These are phyloP conservation scores for Nymphalis urticae DNA, from an alignment of 2,888 invertebrate genomes.

Conservation along the genomic window DNA sequence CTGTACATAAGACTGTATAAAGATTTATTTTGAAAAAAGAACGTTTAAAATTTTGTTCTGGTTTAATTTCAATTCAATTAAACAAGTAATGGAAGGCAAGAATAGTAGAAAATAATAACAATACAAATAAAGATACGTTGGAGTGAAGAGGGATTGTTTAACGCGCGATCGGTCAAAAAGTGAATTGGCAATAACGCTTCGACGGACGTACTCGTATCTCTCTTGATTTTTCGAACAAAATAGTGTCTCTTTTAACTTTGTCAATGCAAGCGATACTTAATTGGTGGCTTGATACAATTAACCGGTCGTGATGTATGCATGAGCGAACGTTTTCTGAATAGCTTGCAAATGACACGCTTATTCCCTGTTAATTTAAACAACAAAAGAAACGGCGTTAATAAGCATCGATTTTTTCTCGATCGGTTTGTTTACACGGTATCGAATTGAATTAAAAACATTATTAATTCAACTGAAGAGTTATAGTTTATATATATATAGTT, in stretches of 20 bases:
- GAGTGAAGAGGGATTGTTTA: conserved; percentile 7
- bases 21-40: no score
- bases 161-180: conserved; percentile 51
- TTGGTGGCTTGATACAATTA: conserved; percentile 27
- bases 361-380: conserved; percentile 17
- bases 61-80: no score
- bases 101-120: background rate
- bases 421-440: conserved; percentile 7
- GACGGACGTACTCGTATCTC: conserved; percentile 30
- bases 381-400: conserved; percentile 4
- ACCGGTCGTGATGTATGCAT: conserved; percentile 15
- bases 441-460: background rate
- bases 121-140: background rate
- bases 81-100: no score
- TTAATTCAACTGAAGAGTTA: background rate
- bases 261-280: conserved; percentile 24
- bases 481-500: no score
- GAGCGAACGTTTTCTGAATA: conserved; percentile 15
- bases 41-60: no score
- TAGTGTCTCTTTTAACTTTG: conserved; percentile 17
- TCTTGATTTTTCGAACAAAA: conserved; percentile 26
- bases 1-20: no score
- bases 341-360: conserved; percentile 13
- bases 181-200: conserved; percentile 40
- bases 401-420: conserved; percentile 9